Percentiles rank a stretch among this genome's conserved stretches.
These are phyloP conservation scores for Dicaeum eximium DNA, from an alignment of 2,113 vertebrate genomes.

Conservation along the genomic window DNA sequence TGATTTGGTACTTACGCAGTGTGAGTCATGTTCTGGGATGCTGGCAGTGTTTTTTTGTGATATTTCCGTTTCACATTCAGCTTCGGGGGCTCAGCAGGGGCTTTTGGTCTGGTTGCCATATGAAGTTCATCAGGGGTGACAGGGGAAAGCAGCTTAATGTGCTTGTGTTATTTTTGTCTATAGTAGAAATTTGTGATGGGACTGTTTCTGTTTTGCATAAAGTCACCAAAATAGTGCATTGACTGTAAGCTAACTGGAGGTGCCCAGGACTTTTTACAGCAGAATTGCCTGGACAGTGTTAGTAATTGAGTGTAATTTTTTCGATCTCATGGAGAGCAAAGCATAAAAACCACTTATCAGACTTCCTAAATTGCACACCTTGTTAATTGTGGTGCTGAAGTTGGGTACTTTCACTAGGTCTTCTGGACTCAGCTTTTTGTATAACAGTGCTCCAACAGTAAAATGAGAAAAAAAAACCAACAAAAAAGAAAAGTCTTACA, in stretches of 20 bases:
- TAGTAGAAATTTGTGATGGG: not conserved
- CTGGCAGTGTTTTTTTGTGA: not conserved
- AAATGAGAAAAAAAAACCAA: not conserved
- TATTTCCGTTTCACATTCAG: slow-evolving; percentile 49
- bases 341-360: not conserved
- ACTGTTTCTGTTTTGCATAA: slow-evolving; percentile 22
- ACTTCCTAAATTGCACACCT: not conserved
- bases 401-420: not conserved
- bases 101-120: slow-evolving; percentile 53
- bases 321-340: not conserved
- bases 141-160: slow-evolving; percentile 32
- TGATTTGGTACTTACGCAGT: not conserved
- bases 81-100: slow-evolving; percentile 12
- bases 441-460: not conserved
- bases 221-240: not conserved
- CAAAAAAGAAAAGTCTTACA: not conserved
- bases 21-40: slow-evolving; percentile 55
- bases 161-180: slow-evolving; percentile 44
- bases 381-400: not conserved
- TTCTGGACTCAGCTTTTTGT: not conserved
- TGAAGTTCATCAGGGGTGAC: slow-evolving; percentile 58
- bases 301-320: not conserved
- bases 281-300: not conserved
- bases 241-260: not conserved
- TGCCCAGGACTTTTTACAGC: not conserved